Percentiles rank a stretch among this genome's conserved stretches.
Conservation (phyloP, 37 sponge, comb jelly and placozoan genomes). For the Petrosia ficiformis region DNA sequence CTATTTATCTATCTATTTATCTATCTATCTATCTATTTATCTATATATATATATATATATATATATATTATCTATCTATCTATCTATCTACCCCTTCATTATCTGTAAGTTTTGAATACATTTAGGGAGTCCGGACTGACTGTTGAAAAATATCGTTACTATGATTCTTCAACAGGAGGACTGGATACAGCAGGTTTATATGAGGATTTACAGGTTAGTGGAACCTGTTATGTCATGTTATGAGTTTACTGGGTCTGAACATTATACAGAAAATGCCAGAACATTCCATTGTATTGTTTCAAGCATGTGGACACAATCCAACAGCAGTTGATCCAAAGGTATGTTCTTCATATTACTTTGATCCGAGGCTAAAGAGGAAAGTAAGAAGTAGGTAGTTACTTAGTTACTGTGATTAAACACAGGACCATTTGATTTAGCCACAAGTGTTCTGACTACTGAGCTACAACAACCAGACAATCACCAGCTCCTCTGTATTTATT, state of each 20-base stretch:
- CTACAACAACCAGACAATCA: no score
- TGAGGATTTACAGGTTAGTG: conserved; percentile 67
- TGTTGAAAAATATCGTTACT: conserved; percentile 80
- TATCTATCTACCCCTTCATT: no score
- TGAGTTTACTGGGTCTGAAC: not conserved
- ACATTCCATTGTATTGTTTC: conserved; percentile 78
- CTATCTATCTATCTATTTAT: conserved; percentile 5
- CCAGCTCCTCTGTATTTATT: no score
- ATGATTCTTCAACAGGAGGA: conserved; percentile 63
- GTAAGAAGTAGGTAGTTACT: not conserved
- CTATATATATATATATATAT: not conserved
- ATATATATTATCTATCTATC: no score
- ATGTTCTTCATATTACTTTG: not conserved
- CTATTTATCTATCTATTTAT: conserved; percentile 8
- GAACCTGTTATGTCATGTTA: not conserved
- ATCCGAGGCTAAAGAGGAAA: not conserved
- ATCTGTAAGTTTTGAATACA: no score
- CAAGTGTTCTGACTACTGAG: no score
- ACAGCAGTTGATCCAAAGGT: conserved; percentile 58
- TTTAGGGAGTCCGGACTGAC: conserved; percentile 69
- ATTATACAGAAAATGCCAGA: conserved; percentile 62
- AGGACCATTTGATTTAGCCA: no score
- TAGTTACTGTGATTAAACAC: not conserved
- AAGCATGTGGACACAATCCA: conserved; percentile 97
- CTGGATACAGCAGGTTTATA: conserved; percentile 72